phyloP scores from a whole-genome alignment of 1,140 invertebrate species.

The Cardiocondyla obscurior region DNA sequence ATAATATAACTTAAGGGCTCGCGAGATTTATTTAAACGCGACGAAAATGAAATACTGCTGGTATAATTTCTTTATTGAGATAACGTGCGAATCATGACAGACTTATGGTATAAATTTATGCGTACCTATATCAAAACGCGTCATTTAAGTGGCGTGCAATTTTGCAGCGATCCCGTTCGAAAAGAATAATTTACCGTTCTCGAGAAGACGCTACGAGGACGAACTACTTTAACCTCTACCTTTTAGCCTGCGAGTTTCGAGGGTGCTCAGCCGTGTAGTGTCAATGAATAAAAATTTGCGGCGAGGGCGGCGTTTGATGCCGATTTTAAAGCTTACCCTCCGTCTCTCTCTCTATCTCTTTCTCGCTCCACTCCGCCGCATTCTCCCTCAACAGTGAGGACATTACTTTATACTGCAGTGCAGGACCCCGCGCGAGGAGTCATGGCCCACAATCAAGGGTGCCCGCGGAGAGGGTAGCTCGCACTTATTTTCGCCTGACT shows the following conservation, averaged over 20 bases:
- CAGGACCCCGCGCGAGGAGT: constrained; percentile 66
- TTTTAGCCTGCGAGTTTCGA: constrained; percentile 66
- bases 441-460: constrained; percentile 79
- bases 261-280: constrained; percentile 79
- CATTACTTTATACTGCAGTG: constrained; percentile 68
- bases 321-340: constrained; percentile 78
- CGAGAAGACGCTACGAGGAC: constrained; percentile 36
- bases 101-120: constrained; percentile 1
- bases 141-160: neutral
- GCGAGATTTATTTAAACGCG: neutral
- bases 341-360: constrained; percentile 17
- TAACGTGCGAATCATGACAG: neutral
- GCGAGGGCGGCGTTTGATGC: constrained; percentile 79
- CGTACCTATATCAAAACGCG: neutral
- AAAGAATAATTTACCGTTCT: constrained; percentile 36
- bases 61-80: neutral
- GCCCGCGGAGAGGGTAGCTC: constrained; percentile 72
- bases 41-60: too few species aligned
- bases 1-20: neutral
- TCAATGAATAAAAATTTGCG: constrained; percentile 84
- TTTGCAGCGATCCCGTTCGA: neutral
- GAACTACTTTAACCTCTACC: constrained; percentile 60
- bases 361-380: constrained; percentile 43
- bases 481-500: constrained; percentile 82
- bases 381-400: constrained; percentile 54